phyloP scores from a whole-genome alignment of 2,797 vertebrate genomes.

The Amazona ochrocephala region DNA sequence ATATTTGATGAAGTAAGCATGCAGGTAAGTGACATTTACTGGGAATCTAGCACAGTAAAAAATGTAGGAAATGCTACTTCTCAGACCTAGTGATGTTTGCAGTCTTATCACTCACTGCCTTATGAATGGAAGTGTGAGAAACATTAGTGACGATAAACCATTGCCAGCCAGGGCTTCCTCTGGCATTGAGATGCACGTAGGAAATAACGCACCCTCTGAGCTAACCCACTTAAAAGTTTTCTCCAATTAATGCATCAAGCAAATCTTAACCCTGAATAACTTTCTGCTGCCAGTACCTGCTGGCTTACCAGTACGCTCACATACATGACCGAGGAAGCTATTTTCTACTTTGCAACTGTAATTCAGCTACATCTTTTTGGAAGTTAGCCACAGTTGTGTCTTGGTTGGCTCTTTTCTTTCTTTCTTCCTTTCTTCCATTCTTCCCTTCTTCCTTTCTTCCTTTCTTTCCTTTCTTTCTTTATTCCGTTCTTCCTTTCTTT shows the following conservation, averaged over 20 bases:
- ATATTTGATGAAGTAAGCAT: not conserved
- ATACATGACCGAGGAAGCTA: not conserved
- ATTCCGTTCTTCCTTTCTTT: no score
- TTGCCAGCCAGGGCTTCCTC: not conserved
- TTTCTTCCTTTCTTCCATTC: no score
- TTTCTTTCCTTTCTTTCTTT: no score
- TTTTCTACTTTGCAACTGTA: not conserved
- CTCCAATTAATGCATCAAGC: not conserved
- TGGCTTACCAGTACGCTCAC: not conserved
- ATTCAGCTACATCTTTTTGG: constrained; percentile 1
- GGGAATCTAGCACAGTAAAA: not conserved
- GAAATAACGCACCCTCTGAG: not conserved
- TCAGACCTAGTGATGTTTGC: not conserved
- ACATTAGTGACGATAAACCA: not conserved
- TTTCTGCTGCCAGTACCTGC: not conserved
- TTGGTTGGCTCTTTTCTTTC: not conserved
- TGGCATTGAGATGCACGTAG: not conserved
- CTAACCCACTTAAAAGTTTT: not conserved
- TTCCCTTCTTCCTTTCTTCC: no score
- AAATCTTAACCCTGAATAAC: not conserved
- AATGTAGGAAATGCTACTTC: not conserved
- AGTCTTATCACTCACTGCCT: not conserved
- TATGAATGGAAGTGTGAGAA: not conserved
- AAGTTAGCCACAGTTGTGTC: not conserved
- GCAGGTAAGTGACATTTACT: not conserved